Base-by-base conservation (phyloP, 2,888 invertebrate genomes). In the Melanostoma scalare region DNA sequence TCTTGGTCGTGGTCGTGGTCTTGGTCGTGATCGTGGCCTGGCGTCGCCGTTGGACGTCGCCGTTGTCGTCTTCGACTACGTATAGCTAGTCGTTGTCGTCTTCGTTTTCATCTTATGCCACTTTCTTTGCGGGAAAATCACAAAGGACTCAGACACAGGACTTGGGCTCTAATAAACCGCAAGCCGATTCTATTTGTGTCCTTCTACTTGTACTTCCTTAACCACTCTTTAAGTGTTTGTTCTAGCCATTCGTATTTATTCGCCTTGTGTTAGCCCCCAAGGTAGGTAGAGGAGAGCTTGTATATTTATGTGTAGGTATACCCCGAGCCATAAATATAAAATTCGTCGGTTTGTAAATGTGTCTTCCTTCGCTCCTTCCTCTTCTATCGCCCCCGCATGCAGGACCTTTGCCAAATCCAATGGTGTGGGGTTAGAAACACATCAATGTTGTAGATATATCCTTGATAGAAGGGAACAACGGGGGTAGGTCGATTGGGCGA, bases 171-270 rank as follows among this genome's bases (percentile, higher is more conserved):
- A 85, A 85, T 86, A 86, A 85, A 85, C 86, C 85, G 79, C 86
- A 85, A 80, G 80, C 84, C 85, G 86, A 86, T 85, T 84, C 84
- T 86, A 81, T 84, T 84, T 84, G 79, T 84, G 84, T 84, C 84
- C 84, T 84, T 84, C 75, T 40, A 9, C 50, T 75, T 74, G 82
- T 81, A 77, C 74, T 85, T 86, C 76, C 80, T 81, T 76, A 85
- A 85, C 85, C 86, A 86, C 85, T 80, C 85, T 86, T 84, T 85
- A 86, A 86, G 85, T 86, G 86, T 86, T 86, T 86, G 86, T 85
- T 86, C 80, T 86, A 85, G 85, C 82, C 80, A 61, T 85, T 86
- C 82, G 85, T 79, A 80, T 81, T 78, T 85, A 69, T 68, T 78
- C 81, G 76, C 56, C 71, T 55, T 75, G 55, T 72, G 73, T 81